phyloP scores from a whole-genome alignment of 1,140 invertebrate genomes.

The Drosophila simulans region DNA sequence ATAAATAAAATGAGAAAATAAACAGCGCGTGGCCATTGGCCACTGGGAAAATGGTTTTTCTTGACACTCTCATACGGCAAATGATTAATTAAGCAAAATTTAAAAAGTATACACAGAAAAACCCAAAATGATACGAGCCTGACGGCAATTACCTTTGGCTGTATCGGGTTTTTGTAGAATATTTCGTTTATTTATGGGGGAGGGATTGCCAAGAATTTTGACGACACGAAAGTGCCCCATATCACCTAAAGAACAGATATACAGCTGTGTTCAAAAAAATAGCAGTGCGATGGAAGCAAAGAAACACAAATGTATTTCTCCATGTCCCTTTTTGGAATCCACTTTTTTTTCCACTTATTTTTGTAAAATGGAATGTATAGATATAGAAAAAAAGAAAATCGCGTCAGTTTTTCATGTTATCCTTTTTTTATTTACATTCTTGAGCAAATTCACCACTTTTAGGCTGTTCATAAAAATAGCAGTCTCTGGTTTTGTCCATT shows the following conservation, averaged over 20 bases:
- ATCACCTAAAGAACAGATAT: slow-evolving; percentile 22
- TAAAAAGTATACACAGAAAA: slow-evolving; percentile 16
- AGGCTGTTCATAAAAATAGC: no score
- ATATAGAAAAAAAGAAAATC: no score
- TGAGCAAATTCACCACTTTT: no score
- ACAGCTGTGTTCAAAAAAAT: no score
- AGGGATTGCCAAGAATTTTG: slow-evolving; percentile 38
- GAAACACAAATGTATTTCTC: no score
- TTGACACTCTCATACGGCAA: slow-evolving; percentile 19
- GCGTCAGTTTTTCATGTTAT: no score
- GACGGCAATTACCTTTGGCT: slow-evolving; percentile 45
- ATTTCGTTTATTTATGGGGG: slow-evolving; percentile 23
- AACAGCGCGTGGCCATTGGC: slow-evolving; percentile 47
- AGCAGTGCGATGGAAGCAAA: no score
- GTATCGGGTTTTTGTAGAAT: slow-evolving; percentile 25
- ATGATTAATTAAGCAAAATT: slow-evolving; percentile 55
- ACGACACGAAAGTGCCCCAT: slow-evolving; percentile 32
- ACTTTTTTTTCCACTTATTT: no score
- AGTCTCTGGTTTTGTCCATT: no score
- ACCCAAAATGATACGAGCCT: slow-evolving; percentile 15
- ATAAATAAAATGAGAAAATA: slow-evolving; percentile 24
- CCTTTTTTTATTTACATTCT: no score
- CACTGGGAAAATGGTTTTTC: slow-evolving; percentile 43
- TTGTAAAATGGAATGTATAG: no score
- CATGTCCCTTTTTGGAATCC: no score